Evolutionary conservation across 2,113 vertebrate species (phyloP).

Genomic region (Atractosteus spatula): DNA sequence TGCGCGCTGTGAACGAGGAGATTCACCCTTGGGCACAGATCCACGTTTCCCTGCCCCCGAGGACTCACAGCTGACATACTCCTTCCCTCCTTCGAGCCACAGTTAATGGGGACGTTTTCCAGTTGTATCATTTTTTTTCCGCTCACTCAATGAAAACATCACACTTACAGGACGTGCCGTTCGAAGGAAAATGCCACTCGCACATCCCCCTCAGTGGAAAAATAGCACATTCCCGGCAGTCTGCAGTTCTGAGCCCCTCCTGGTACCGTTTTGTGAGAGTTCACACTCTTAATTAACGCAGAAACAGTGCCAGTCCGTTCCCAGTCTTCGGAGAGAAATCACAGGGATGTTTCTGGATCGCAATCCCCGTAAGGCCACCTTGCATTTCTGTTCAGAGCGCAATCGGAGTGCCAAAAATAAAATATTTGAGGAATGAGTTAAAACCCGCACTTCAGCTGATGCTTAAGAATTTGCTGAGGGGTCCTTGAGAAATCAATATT

Average conservation of each 20-base stretch:
- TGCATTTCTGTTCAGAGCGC: not conserved
- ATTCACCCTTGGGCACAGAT: too few relatives aligned
- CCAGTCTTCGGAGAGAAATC: not conserved
- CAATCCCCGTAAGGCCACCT: not conserved
- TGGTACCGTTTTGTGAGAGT: not conserved
- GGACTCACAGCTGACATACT: not conserved
- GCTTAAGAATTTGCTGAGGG: not conserved
- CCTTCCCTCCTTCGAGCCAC: too few relatives aligned
- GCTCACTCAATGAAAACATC: too few relatives aligned
- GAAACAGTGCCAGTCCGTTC: not conserved
- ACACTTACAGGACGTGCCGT: too few relatives aligned
- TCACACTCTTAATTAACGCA: constrained; percentile 8
- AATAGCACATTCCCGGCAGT: not conserved
- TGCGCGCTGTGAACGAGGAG: too few relatives aligned
- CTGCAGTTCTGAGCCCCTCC: not conserved
- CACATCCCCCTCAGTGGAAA: not conserved
- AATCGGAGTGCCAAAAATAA: not conserved
- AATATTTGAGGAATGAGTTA: not conserved
- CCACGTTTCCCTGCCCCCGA: not conserved
- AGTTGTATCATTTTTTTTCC: not conserved
- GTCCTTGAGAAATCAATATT: not conserved
- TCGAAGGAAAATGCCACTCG: not conserved
- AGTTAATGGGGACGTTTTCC: too few relatives aligned
- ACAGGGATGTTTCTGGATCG: not conserved
- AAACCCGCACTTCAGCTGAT: not conserved